A percentile compares a stretch with the other conserved stretches of the same genome.
phyloP scores from a whole-genome alignment of 2,113 vertebrate genomes.

The Chaetura pelagica region DNA sequence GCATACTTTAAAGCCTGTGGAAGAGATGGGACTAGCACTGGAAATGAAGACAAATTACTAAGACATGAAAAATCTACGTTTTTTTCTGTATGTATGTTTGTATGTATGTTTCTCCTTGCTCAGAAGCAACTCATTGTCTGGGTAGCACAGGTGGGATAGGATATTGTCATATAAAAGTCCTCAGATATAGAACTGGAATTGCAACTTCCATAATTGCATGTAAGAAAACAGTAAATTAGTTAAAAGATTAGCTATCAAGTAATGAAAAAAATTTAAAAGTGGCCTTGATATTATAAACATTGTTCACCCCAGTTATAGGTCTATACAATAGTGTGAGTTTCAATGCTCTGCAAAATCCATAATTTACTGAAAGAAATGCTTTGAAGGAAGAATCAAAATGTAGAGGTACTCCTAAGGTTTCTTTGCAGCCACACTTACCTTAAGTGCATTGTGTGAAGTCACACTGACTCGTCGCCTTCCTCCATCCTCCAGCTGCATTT shows the following conservation, averaged over 20 bases:
- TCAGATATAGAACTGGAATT: not conserved
- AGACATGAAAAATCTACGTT: not conserved
- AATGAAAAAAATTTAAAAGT: not conserved
- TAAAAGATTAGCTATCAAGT: not conserved
- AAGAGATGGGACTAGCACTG: not conserved
- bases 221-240: fast-evolving
- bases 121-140: not conserved
- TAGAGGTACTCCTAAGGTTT: not conserved
- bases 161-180: not conserved
- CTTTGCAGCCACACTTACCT: constrained; percentile 80
- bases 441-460: constrained; percentile 90
- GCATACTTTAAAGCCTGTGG: not conserved
- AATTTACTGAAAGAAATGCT: not conserved
- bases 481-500: constrained; percentile 95
- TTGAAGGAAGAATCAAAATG: not conserved
- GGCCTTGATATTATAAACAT: not conserved
- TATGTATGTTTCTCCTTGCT: not conserved
- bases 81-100: not conserved
- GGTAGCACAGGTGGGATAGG: not conserved
- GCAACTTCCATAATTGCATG: not conserved
- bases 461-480: constrained; percentile 87
- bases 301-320: not conserved
- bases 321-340: fast-evolving
- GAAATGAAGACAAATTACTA: not conserved
- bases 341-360: not conserved